Evolutionary conservation across 2,888 invertebrate species (phyloP).

Genomic region (Dasypogon diadema): DNA sequence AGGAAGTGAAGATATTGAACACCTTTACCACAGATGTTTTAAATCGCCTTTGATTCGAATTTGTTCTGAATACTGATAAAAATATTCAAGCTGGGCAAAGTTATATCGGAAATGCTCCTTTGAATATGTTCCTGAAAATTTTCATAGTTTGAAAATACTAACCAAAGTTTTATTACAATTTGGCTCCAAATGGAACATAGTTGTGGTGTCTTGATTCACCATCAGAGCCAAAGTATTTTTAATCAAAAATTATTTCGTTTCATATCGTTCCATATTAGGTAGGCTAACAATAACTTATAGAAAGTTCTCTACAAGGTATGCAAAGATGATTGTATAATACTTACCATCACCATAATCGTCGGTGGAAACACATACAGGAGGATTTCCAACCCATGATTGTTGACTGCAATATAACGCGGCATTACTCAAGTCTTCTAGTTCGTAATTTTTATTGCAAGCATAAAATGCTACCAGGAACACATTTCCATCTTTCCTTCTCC

Average conservation of each 20-base stretch:
- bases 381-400: conserved; percentile 72
- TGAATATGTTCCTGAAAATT: too few relatives aligned
- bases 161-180: too few relatives aligned
- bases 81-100: not conserved
- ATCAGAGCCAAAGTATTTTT: too few relatives aligned
- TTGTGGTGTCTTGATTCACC: too few relatives aligned
- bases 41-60: conserved; percentile 21
- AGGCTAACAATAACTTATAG: too few relatives aligned
- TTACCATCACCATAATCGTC: conserved; percentile 37
- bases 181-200: not conserved
- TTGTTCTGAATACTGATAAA: conserved; percentile 25
- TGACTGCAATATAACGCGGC: conserved; percentile 72
- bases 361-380: conserved; percentile 70
- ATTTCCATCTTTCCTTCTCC: conserved; percentile 66
- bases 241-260: too few relatives aligned
- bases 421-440: conserved; percentile 68
- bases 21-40: conserved; percentile 29
- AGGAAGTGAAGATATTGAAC: conserved; percentile 18
- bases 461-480: conserved; percentile 73
- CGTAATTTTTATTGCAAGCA: conserved; percentile 71
- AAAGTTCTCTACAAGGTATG: too few relatives aligned
- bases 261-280: too few relatives aligned
- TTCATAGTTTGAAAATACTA: too few relatives aligned
- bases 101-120: not conserved
- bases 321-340: too few relatives aligned